A percentile compares a stretch with the other conserved stretches of the same genome.
Conservation (phyloP, 2,113 vertebrate species). For the Gavialis gangeticus region DNA sequence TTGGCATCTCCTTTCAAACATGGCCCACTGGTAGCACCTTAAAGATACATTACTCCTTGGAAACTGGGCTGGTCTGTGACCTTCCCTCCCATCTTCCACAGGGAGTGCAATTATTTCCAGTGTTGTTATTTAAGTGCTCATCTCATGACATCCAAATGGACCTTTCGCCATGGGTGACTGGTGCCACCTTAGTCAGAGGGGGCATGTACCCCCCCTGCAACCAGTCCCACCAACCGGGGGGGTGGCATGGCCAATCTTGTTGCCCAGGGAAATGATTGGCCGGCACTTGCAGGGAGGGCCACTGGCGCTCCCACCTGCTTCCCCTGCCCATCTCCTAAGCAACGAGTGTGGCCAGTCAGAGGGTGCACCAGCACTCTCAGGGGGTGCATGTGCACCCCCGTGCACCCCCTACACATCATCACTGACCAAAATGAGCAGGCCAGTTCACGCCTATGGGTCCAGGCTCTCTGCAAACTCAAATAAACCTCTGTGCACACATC, state of each 20-base stretch:
- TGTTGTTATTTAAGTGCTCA: neutral
- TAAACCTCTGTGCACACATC: neutral
- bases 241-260: too few relatives aligned
- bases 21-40: neutral
- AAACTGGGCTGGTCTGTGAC: neutral
- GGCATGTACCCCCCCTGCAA: too few relatives aligned
- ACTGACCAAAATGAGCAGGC: neutral
- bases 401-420: too few relatives aligned
- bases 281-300: too few relatives aligned
- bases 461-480: neutral
- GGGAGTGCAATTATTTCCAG: neutral
- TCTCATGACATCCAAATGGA: neutral
- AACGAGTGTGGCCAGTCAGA: too few relatives aligned
- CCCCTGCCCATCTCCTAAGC: too few relatives aligned
- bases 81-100: neutral
- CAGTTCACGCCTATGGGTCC: neutral
- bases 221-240: too few relatives aligned
- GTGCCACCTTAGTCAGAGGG: too few relatives aligned
- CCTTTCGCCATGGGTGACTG: neutral
- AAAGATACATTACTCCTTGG: neutral
- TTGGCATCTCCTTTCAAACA: neutral
- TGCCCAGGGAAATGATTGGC: too few relatives aligned
- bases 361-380: too few relatives aligned
- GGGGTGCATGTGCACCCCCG: too few relatives aligned
- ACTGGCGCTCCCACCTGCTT: too few relatives aligned